Evolutionary conservation across 64 coral and sea anemone species (phyloP), one percentile per base, ranked within the genome.

Genomic region (Actinia equina): DNA sequence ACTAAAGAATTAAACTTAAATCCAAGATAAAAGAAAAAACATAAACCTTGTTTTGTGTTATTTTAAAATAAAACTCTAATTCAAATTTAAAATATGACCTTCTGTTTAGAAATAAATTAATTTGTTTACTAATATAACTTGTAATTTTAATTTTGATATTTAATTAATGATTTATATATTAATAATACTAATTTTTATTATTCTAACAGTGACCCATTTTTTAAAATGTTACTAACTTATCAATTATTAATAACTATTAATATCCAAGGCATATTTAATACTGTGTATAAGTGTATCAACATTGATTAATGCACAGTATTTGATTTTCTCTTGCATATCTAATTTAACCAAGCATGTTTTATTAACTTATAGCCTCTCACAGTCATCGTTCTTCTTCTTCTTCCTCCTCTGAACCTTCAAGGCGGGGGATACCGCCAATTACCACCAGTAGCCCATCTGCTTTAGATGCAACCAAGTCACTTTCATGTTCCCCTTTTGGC

Each of bases 401-500:
- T 62, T 89, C 90, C 81, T 83, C 77, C 13, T 85, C 83, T 92
- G 94, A 97, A 88, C 92, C 82, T 16, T 61, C 91, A 49, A 67
- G 85, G 59, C 94, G 88, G 52, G 88, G 86, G 84, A 76, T 77
- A 20, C 71, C 91, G 27, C 86, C 94, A 17, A 76, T 81, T 53
- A n/a, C 86, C 44, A 83, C 94, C 94, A 93, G 94, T 97, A 97
- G 94, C 94, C 94, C 94, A 70, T 92, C 91, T 84, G 91, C 89
- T 88, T 90, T 80, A 51, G 94, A 95, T 25, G 90, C 88, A 86
- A 84, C 91, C 87, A 87, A 87, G 81, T 88, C 91, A 82, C 86
- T 97, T 89, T 89, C 94, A 71, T 97, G 94, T 85, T 93, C 89
- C 22, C 94, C 94, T 83, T 97, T 97, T 92, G 91, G 89, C 93